These are phyloP conservation scores for Acipenser oxyrinchus DNA, from an alignment of 2,797 vertebrate genomes.

Conservation along the genomic window DNA sequence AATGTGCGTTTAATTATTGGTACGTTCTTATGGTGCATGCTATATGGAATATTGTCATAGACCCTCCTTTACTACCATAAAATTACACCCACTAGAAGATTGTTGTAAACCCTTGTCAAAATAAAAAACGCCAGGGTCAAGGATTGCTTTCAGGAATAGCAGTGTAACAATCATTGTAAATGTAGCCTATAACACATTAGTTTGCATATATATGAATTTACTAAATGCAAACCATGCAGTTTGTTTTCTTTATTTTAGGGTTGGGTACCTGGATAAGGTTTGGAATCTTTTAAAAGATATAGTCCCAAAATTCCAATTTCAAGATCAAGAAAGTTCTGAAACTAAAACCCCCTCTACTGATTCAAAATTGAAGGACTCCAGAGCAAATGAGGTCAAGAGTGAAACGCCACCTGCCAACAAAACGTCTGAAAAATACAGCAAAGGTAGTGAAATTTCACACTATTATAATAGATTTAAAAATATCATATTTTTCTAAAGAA, in stretches of 20 bases:
- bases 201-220: too few relatives aligned
- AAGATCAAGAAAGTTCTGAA: conserved; percentile 33
- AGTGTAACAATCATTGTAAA: neutral
- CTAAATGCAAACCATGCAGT: too few relatives aligned
- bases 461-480: too few relatives aligned
- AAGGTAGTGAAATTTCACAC: conserved; percentile 39
- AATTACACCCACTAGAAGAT: too few relatives aligned
- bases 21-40: neutral
- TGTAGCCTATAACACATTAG: too few relatives aligned
- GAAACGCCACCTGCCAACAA: conserved; percentile 31
- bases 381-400: conserved; percentile 33
- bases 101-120: neutral
- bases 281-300: conserved; percentile 71
- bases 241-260: conserved; percentile 39
- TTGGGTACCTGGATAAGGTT: conserved; percentile 44
- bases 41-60: too few relatives aligned
- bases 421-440: conserved; percentile 35
- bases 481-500: too few relatives aligned
- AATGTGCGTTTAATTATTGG: neutral
- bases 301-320: conserved; percentile 66
- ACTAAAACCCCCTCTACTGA: conserved; percentile 28
- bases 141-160: too few relatives aligned
- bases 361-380: conserved; percentile 31
- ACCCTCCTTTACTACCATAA: too few relatives aligned
- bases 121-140: neutral